Percentiles rank a stretch among this genome's conserved stretches.
These are phyloP conservation scores for Sminthurides aquaticus DNA, from an alignment of 2,888 invertebrate species.

Conservation along the genomic window DNA sequence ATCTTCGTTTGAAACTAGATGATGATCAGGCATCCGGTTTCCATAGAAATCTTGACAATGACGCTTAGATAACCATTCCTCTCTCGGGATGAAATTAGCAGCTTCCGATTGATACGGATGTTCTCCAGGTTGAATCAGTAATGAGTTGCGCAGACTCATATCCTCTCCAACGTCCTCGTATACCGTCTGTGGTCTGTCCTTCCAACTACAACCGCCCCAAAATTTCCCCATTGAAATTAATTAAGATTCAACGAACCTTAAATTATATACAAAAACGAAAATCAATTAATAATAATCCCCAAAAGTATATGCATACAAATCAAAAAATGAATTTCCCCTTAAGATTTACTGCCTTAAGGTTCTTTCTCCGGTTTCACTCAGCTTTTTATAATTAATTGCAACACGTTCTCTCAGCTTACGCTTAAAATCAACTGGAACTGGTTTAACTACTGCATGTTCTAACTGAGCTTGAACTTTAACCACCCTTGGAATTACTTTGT, in stretches of 20 bases:
- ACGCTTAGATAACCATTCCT: background rate
- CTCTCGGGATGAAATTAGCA: background rate
- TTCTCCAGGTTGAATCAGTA: background rate
- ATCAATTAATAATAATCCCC: background rate
- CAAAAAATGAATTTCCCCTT: too few species aligned
- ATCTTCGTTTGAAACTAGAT: background rate
- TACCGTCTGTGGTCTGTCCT: background rate
- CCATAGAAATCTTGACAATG: background rate
- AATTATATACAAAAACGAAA: background rate
- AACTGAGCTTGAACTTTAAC: background rate
- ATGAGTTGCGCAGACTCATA: background rate
- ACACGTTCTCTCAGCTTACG: background rate
- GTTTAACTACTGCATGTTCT: background rate
- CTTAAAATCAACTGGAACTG: background rate
- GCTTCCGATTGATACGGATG: background rate
- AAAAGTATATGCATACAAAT: background rate
- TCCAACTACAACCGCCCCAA: background rate
- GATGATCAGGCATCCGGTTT: background rate
- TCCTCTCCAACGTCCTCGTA: background rate
- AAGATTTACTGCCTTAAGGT: background rate
- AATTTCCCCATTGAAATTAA: background rate
- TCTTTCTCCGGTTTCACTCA: background rate
- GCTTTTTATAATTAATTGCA: background rate
- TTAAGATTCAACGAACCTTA: background rate
- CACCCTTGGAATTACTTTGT: background rate